Evolutionary conservation across 2,888 invertebrate genomes (phyloP), one percentile per base, ranked within the genome.

Genomic region (Mystacides longicornis): DNA sequence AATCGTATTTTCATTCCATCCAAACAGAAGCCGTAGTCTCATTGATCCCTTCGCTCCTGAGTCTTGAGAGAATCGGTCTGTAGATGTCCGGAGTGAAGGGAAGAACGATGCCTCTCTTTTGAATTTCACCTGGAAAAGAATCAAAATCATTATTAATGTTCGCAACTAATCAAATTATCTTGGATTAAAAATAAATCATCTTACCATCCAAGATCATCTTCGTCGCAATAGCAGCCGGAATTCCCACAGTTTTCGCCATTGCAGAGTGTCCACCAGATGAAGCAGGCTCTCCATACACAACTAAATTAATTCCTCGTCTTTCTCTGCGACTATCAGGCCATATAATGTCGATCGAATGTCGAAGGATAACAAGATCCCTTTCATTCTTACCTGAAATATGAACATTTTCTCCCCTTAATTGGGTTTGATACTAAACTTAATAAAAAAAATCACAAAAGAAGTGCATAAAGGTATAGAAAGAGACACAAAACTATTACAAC

Each of bases 161-260:
- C 7, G 27, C 7, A 7, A 27, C 11, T 27, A 7, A 7, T 11
- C 5, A 27, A 27, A 27, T 7, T 5, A 11, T 27, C 11, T 27
- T 27, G 11, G 27, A 27, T 14, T 37, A 37, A 37, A 37, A 3
- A 37, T 14, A 3, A 16, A 37, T 7, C 4, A 37, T 23, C 23
- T 49, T 49, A 91, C 96, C 97, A 71, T 96, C 94, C 14, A 99
- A 77, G 59, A 99, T 83, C 99, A 99, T 99, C 73, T 95, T 95
- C 1, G 94, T 86, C 1, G 97, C 95, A 64, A 99, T 98, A 19
- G 93, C 99, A 4, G 95, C 87, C 0, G 98, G 74, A 85, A 93
- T 63, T 0, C 77, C 77, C 1, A 77, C 77, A 3, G 77, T 77
- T 61, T 74, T 65, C 18, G 77, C 77, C 99, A 99, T 99, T 22